phyloP scores from a whole-genome alignment of 2,113 vertebrate species.

The Pagrus major region DNA sequence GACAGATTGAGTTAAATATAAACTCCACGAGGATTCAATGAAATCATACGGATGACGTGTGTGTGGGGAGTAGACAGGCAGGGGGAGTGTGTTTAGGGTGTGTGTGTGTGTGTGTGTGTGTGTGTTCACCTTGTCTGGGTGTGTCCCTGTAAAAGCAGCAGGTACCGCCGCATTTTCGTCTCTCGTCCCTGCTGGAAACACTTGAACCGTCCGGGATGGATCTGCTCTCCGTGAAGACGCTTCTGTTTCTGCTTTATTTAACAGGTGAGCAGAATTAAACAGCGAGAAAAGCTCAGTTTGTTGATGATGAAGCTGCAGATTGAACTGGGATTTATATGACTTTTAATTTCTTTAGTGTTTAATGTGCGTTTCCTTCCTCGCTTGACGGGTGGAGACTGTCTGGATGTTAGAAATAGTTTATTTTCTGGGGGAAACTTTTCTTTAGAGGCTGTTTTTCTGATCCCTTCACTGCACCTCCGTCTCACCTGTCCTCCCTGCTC shows the following conservation, averaged over 20 bases:
- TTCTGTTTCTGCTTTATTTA: slow-evolving; percentile 38
- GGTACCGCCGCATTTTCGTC: slow-evolving; percentile 14
- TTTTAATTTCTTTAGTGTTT: not conserved
- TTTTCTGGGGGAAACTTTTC: too few relatives aligned
- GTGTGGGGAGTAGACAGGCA: not conserved
- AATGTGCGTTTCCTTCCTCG: not conserved
- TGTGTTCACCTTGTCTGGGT: slow-evolving; percentile 49
- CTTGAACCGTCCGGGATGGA: slow-evolving; percentile 60
- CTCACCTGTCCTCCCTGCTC: not conserved
- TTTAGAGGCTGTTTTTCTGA: too few relatives aligned
- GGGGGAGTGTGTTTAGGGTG: not conserved
- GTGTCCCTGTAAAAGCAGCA: slow-evolving; percentile 54
- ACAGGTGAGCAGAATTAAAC: slow-evolving; percentile 28
- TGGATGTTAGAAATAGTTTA: not conserved
- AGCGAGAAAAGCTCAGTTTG: too few relatives aligned
- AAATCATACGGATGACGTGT: not conserved
- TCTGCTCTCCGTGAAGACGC: slow-evolving; percentile 6
- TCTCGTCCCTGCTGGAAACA: slow-evolving; percentile 34
- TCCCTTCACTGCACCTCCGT: not conserved
- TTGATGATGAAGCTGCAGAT: not conserved
- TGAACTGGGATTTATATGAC: too few relatives aligned
- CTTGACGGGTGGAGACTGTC: fast-evolving
- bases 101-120: slow-evolving; percentile 8
- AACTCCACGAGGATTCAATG: not conserved
- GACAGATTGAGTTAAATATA: not conserved